Conservation (phyloP, 2,113 vertebrate species). For the Etheostoma spectabile region DNA sequence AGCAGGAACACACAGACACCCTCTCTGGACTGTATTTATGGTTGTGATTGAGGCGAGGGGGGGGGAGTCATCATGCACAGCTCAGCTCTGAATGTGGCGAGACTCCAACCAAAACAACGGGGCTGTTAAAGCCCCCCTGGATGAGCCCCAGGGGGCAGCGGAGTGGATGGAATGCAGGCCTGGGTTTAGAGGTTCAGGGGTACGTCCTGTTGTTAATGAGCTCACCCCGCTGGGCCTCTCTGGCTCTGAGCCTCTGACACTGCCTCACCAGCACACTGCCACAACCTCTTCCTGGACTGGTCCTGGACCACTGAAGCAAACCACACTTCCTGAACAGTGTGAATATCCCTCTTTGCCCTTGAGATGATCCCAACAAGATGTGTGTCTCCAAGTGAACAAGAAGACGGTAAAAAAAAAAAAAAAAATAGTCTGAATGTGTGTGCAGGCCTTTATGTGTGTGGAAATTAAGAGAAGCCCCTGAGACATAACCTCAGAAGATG, state of each 20-base stretch:
- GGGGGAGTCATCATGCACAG: constrained; percentile 43
- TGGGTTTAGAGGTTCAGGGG: constrained; percentile 78
- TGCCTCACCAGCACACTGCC: constrained; percentile 38
- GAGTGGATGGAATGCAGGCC: constrained; percentile 67
- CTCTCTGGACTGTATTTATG: constrained; percentile 60
- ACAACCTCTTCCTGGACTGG: constrained; percentile 35
- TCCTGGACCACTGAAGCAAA: constrained; percentile 29
- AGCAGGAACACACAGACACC: constrained; percentile 69
- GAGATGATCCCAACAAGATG: constrained; percentile 22
- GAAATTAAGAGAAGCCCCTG: constrained; percentile 6
- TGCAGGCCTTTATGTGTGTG: background rate
- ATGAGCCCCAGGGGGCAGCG: constrained; percentile 67
- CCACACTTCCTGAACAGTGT: constrained; percentile 35
- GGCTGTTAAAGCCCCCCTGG: constrained; percentile 66
- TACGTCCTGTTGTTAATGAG: constrained; percentile 81
- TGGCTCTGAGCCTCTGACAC: constrained; percentile 57
- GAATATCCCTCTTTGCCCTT: constrained; percentile 1
- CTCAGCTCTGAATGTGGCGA: constrained; percentile 58
- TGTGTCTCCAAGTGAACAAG: background rate
- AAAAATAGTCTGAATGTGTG: constrained; percentile 11
- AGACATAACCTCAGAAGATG: constrained; percentile 40
- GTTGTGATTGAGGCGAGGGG: constrained; percentile 23
- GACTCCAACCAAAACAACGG: constrained; percentile 73
- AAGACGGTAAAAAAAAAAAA: background rate
- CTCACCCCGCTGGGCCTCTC: constrained; percentile 70